Evolutionary conservation across 2,888 invertebrate species (phyloP).

Genomic region (Miltochrista miniata): DNA sequence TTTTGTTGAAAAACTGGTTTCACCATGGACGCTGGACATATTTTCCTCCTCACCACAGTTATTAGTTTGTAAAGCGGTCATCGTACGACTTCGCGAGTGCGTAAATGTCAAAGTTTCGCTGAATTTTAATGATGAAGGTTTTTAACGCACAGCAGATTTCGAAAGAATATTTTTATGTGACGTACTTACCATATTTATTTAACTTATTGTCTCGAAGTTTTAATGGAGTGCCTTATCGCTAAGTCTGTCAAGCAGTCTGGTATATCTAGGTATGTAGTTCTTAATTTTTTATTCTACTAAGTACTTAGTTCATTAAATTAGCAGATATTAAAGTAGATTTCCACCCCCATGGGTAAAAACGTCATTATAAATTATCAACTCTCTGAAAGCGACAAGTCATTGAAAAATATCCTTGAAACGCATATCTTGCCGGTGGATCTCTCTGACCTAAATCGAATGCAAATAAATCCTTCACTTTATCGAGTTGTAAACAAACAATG

Average conservation of each 20-base stretch:
- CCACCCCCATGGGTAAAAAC: no score
- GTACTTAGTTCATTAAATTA: no score
- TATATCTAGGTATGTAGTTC: no score
- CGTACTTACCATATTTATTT: no score
- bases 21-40: slow-evolving; percentile 5
- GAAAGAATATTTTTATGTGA: background rate
- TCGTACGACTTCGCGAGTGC: slow-evolving; percentile 9
- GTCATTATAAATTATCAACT: slow-evolving; percentile 14
- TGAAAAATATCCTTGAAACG: slow-evolving; percentile 63
- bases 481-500: slow-evolving; percentile 54
- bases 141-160: background rate
- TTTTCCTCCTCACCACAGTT: slow-evolving; percentile 9
- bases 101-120: slow-evolving; percentile 6
- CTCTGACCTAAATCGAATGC: slow-evolving; percentile 69
- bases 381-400: slow-evolving; percentile 49
- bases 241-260: no score
- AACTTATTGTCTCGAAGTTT: no score
- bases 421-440: slow-evolving; percentile 64
- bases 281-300: no score
- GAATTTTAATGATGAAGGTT: background rate
- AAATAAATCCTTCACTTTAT: slow-evolving; percentile 74
- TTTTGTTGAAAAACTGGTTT: slow-evolving; percentile 1
- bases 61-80: slow-evolving; percentile 14
- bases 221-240: no score
- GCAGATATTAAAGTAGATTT: no score